phyloP scores from a whole-genome alignment of 2,113 vertebrate species.

The Isurus oxyrinchus region DNA sequence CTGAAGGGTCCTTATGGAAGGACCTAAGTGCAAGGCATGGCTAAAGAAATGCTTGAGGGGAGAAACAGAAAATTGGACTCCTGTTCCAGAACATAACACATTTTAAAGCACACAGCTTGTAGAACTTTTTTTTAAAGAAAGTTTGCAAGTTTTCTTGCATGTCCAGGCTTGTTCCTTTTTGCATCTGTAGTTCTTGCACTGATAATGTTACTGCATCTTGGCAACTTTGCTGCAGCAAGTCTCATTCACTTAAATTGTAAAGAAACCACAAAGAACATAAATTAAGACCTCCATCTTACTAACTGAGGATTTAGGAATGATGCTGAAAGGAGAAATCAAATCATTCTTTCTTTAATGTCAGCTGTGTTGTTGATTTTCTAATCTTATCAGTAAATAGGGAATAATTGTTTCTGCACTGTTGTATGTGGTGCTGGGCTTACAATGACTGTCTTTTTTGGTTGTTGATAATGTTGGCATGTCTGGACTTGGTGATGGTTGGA shows the following conservation, averaged over 20 bases:
- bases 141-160: slow-evolving; percentile 15
- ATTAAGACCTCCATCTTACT: background rate
- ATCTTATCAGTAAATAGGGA: slow-evolving; percentile 1
- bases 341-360: background rate
- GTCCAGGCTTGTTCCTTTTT: slow-evolving; percentile 40
- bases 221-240: slow-evolving; percentile 21
- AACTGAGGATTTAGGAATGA: background rate
- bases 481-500: slow-evolving; percentile 27
- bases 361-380: background rate
- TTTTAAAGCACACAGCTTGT: background rate
- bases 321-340: slow-evolving; percentile 24
- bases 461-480: slow-evolving; percentile 27
- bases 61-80: background rate
- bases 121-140: background rate
- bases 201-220: slow-evolving; percentile 35
- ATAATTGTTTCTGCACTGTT: background rate
- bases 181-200: slow-evolving; percentile 38
- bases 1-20: background rate
- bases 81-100: background rate
- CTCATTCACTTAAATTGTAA: slow-evolving; percentile 6
- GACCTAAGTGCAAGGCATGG: background rate
- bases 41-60: background rate
- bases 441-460: slow-evolving; percentile 2
- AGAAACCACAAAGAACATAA: background rate
- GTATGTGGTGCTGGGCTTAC: background rate